These are phyloP conservation scores for Brienomyrus longianalis DNA, from an alignment of 2,113 vertebrate genomes.

Conservation along the genomic window DNA sequence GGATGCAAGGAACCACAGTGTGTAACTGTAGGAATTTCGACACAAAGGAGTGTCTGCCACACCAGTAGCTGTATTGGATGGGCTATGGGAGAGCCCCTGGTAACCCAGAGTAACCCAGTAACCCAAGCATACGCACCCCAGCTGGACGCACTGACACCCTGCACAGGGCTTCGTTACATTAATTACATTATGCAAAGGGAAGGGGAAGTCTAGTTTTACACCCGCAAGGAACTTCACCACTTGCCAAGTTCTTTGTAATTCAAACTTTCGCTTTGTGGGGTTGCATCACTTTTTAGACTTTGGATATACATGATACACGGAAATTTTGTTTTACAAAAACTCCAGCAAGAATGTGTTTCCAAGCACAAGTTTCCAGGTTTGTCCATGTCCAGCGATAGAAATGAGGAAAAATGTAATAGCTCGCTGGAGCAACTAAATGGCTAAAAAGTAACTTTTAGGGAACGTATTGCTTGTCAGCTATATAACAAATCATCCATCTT, in stretches of 20 bases:
- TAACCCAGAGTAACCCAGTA: background rate
- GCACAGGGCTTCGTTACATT: background rate
- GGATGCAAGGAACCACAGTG: background rate
- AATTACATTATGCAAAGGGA: background rate
- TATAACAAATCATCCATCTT: background rate
- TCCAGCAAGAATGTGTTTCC: background rate
- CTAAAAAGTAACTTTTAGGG: background rate
- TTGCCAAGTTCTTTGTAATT: background rate
- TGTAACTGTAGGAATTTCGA: background rate
- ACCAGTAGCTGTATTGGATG: background rate
- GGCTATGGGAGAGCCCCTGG: background rate
- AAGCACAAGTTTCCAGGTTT: background rate
- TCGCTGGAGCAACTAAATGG: background rate
- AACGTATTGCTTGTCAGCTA: background rate
- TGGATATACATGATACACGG: background rate
- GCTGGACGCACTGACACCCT: background rate
- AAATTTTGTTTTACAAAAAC: background rate
- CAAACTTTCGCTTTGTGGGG: background rate
- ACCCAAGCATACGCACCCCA: background rate
- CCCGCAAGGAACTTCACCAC: background rate
- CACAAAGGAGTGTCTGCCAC: background rate
- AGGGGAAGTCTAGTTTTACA: background rate
- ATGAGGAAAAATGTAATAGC: background rate
- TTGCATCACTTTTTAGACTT: background rate
- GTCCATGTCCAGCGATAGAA: background rate